phyloP scores from a whole-genome alignment of 1,140 invertebrate species.

The Patella vulgata region DNA sequence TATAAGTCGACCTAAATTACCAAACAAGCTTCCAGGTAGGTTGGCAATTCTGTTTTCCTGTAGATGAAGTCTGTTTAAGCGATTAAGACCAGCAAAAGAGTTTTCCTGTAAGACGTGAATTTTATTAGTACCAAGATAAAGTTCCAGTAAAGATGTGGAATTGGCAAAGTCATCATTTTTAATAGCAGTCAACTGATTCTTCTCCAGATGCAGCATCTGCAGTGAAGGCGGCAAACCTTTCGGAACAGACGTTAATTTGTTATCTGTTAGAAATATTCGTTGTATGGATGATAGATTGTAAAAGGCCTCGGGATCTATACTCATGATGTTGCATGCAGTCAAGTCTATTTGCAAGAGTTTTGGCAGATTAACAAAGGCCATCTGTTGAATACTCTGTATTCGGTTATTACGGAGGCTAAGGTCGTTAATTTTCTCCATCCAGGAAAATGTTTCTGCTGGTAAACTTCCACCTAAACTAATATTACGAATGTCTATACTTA shows the following conservation, averaged over 20 bases:
- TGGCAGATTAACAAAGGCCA: slow-evolving; percentile 37
- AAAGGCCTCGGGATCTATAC: slow-evolving; percentile 33
- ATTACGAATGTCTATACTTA: slow-evolving; percentile 41
- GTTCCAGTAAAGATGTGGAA: slow-evolving; percentile 30
- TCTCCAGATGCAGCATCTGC: slow-evolving; percentile 35
- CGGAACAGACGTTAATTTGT: slow-evolving; percentile 34
- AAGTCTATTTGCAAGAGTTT: slow-evolving; percentile 39
- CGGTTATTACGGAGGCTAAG: slow-evolving; percentile 45
- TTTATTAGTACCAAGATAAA: slow-evolving; percentile 38
- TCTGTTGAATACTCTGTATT: slow-evolving; percentile 28
- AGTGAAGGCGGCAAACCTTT: slow-evolving; percentile 38
- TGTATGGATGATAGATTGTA: slow-evolving; percentile 34
- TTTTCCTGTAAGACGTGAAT: slow-evolving; percentile 31
- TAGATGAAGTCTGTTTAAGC: slow-evolving; percentile 39
- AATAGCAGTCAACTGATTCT: slow-evolving; percentile 36
- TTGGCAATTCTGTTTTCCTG: slow-evolving; percentile 39
- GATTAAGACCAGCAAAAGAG: slow-evolving; percentile 38
- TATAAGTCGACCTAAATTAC: slow-evolving; percentile 29
- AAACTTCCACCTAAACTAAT: slow-evolving; percentile 35
- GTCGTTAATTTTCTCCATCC: slow-evolving; percentile 36
- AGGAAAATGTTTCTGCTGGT: slow-evolving; percentile 35
- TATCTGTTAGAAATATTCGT: slow-evolving; percentile 38
- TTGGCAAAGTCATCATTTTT: slow-evolving; percentile 30
- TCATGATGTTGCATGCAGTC: slow-evolving; percentile 31
- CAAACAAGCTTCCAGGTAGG: slow-evolving; percentile 39